These are phyloP conservation scores for Lutjanus argentimaculatus DNA, from an alignment of 2,797 vertebrate species.

Conservation along the genomic window DNA sequence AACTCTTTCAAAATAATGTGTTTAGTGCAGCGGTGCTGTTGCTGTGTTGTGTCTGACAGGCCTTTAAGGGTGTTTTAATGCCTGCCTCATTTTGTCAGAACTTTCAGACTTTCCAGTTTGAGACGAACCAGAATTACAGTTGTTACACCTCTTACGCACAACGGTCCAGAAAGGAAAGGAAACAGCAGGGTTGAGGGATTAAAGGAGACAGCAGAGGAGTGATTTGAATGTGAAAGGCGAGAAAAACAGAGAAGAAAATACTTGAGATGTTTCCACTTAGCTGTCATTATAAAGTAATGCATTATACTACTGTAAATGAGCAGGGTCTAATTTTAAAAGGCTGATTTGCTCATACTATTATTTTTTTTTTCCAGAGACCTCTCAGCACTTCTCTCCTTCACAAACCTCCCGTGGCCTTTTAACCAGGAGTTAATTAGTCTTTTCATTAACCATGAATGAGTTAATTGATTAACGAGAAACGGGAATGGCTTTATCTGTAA, in stretches of 20 bases:
- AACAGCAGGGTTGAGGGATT: not conserved
- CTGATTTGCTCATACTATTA: slow-evolving; percentile 17
- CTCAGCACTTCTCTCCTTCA: slow-evolving; percentile 26
- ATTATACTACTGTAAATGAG: slow-evolving; percentile 20
- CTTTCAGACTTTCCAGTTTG: too few species aligned
- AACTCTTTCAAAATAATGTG: too few species aligned
- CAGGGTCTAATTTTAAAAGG: slow-evolving; percentile 10
- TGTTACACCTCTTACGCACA: too few species aligned
- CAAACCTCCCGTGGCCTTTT: slow-evolving; percentile 56
- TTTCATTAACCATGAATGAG: slow-evolving; percentile 76
- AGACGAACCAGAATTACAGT: too few species aligned
- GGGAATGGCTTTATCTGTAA: slow-evolving; percentile 75
- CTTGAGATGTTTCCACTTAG: slow-evolving; percentile 1
- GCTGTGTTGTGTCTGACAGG: too few species aligned
- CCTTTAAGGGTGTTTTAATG: too few species aligned
- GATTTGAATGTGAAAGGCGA: not conserved
- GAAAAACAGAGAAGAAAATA: not conserved
- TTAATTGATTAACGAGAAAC: slow-evolving; percentile 79
- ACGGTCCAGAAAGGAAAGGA: not conserved
- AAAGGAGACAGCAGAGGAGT: not conserved
- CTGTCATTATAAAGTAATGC: not conserved
- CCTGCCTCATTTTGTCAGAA: too few species aligned
- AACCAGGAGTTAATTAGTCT: slow-evolving; percentile 78
- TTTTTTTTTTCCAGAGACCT: slow-evolving; percentile 16
- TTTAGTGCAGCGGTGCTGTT: too few species aligned